Conservation (phyloP, 2,113 vertebrate genomes). For the Nibea coibor region DNA sequence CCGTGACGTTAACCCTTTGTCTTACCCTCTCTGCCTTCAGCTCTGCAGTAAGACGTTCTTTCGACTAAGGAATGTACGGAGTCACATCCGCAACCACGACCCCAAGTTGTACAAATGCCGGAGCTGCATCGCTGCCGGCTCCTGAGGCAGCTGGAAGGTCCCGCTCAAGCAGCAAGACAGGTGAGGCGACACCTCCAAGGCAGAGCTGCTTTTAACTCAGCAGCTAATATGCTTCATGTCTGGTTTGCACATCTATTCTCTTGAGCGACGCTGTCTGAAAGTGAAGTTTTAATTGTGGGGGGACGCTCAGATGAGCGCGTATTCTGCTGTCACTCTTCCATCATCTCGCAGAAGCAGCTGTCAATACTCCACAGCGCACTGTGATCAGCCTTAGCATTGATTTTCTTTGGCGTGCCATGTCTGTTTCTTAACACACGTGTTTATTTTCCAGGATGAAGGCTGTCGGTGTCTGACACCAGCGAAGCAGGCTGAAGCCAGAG, state of each 20-base stretch:
- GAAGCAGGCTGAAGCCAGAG: constrained; percentile 50
- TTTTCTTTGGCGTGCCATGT: background rate
- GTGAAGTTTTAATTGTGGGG: background rate
- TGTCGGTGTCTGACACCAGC: constrained; percentile 50
- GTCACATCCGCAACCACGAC: constrained; percentile 85
- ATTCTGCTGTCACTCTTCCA: background rate
- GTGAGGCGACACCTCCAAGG: constrained; percentile 21
- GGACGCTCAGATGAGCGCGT: background rate
- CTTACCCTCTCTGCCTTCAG: constrained; percentile 58
- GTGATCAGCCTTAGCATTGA: constrained; percentile 34
- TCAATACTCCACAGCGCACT: constrained; percentile 7
- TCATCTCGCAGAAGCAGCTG: background rate
- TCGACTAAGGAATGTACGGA: constrained; percentile 84
- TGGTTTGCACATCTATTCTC: background rate
- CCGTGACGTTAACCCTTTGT: background rate
- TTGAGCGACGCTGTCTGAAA: background rate
- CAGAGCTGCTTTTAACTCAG: background rate
- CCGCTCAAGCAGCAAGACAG: constrained; percentile 24
- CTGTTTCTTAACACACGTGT: constrained; percentile 6
- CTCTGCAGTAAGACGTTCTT: constrained; percentile 88
- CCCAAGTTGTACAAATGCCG: constrained; percentile 86
- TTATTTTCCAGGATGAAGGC: constrained; percentile 64
- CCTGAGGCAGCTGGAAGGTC: constrained; percentile 66
- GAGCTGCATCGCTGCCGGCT: constrained; percentile 79
- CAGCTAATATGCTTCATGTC: background rate